Evolutionary conservation across 2,113 vertebrate genomes (phyloP).

Genomic region (Thomomys bottae): DNA sequence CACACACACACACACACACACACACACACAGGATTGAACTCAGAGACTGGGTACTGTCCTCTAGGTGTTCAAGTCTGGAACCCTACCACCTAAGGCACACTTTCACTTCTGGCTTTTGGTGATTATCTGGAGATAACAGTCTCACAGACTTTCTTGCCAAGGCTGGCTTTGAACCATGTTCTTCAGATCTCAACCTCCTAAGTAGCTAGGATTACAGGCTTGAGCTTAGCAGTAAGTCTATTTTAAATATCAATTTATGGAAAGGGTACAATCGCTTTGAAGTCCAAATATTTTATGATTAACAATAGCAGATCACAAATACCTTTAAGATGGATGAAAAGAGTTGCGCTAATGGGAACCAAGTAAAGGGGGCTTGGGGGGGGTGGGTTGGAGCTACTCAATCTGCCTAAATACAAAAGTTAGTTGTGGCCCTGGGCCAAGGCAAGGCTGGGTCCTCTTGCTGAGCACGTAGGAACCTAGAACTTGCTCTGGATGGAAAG

Average conservation of each 20-base stretch:
- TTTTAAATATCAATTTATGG: slow-evolving; percentile 18
- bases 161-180: too few species aligned
- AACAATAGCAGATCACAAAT: not conserved
- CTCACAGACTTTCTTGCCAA: too few species aligned
- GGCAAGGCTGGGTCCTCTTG: slow-evolving; percentile 43
- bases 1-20: too few species aligned
- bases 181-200: too few species aligned
- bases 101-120: too few species aligned
- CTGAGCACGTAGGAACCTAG: slow-evolving; percentile 1
- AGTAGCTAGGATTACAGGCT: too few species aligned
- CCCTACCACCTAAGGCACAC: too few species aligned
- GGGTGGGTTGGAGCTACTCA: not conserved
- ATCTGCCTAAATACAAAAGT: not conserved
- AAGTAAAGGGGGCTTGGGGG: not conserved
- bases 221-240: not conserved
- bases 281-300: not conserved
- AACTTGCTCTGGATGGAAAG: slow-evolving; percentile 35
- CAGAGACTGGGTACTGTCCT: too few species aligned
- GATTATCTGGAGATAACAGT: too few species aligned
- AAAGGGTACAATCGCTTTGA: slow-evolving; percentile 2
- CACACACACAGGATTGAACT: too few species aligned
- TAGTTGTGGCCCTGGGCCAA: not conserved
- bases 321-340: slow-evolving; percentile 10
- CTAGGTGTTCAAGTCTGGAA: too few species aligned
- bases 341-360: not conserved